Evolutionary conservation across 2,888 invertebrate species (phyloP), one percentile per base, ranked within the genome.

Genomic region (Geotrupes spiniger): DNA sequence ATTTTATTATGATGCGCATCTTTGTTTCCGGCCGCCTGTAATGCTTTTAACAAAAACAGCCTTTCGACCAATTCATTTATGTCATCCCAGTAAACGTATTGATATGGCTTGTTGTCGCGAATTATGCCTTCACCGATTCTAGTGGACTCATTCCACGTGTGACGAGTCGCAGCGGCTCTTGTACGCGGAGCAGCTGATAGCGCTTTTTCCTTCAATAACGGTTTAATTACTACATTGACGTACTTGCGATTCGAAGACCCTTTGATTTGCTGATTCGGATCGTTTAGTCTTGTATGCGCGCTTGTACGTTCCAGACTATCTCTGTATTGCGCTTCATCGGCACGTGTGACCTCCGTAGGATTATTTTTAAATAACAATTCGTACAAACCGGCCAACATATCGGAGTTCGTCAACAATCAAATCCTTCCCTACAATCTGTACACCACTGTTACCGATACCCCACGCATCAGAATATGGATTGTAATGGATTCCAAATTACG

Each of bases 1-100:
- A 50, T 47, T 51, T 53, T 51, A 25, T 53, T 53, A 6, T 42
- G 28, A 26, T 47, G 47, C n/a, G n/a, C n/a, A 26, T 29, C 29
- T 2, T 42, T 51, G 15, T 53, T 36, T 17, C 51, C 46, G 4
- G 49, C 48, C 8, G 14, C 5, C 17, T 40, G 41, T 2, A 49
- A 49, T 10, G 40, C 48, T 10, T 43, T 25, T 21, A 51, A 26
- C 4, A 44, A 14, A 2, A 41, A 28, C n/a, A 51, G 29, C 21
- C 53, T 26, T 27, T 51, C 45, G 5, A 48, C 42, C 2, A 48
- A 14, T 25, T 52, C 51, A 38, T 52, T 52, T 6, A 39, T 16
- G 33, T 47, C 36, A 38, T 54, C 27, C 49, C 44, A 54, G 36
- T 46, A 45, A 8, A 49, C 26, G 14, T 48, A 51, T 16, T 45